Evolutionary conservation across 2,797 vertebrate genomes (phyloP).

Genomic region (Micropoecilia bifurca): DNA sequence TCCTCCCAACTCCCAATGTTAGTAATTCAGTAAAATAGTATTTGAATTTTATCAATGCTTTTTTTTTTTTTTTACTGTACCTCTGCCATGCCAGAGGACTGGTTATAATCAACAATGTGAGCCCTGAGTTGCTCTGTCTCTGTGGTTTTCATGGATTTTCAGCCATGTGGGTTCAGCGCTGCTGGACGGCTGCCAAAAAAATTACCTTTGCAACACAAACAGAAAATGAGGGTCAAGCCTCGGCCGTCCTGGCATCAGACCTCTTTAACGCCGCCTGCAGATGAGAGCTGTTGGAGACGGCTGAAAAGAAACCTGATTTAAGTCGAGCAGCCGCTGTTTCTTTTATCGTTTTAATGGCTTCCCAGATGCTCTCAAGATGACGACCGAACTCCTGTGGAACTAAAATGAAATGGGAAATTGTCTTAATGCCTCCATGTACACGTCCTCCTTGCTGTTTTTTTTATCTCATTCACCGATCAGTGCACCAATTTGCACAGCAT

Average conservation of each 20-base stretch:
- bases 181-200: constrained; percentile 26
- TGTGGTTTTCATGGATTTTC: neutral
- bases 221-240: constrained; percentile 55
- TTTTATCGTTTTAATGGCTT: constrained; percentile 36
- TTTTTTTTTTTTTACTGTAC: neutral
- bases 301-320: constrained; percentile 38
- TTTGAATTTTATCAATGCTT: neutral
- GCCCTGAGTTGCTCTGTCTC: neutral
- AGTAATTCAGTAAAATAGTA: neutral
- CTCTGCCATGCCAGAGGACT: neutral
- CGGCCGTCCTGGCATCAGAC: constrained; percentile 39
- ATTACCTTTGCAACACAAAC: constrained; percentile 41
- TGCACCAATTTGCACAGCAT: constrained; percentile 29
- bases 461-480: constrained; percentile 2
- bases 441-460: too few species aligned
- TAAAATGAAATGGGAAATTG: constrained; percentile 17
- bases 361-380: constrained; percentile 27
- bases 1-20: neutral
- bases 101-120: neutral
- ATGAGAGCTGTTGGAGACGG: constrained; percentile 56
- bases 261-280: constrained; percentile 40
- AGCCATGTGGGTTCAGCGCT: constrained; percentile 33
- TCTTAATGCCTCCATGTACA: neutral
- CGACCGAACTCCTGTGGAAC: constrained; percentile 12
- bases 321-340: constrained; percentile 30